phyloP scores from a whole-genome alignment of 2,888 invertebrate genomes.

The Stenichneumon culpator region DNA sequence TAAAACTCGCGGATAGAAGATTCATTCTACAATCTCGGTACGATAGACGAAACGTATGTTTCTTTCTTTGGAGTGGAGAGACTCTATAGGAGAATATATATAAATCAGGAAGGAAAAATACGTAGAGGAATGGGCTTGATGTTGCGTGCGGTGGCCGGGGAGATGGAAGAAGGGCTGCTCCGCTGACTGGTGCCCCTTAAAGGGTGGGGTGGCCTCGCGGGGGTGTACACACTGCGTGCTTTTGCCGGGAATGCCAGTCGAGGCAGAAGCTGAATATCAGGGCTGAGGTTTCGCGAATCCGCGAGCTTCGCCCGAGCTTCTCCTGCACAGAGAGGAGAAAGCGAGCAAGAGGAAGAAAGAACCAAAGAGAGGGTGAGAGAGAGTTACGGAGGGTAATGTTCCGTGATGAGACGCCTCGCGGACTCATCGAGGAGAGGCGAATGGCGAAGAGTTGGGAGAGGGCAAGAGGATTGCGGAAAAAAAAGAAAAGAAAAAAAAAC shows the following conservation, averaged over 20 bases:
- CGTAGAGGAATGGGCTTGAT: slow-evolving; percentile 80
- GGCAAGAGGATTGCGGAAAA: slow-evolving; percentile 66
- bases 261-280: slow-evolving; percentile 61
- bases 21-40: background rate
- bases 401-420: slow-evolving; percentile 84
- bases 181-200: slow-evolving; percentile 51
- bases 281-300: slow-evolving; percentile 62
- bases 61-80: slow-evolving; percentile 1
- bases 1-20: background rate
- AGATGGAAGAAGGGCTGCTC: slow-evolving; percentile 77
- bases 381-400: slow-evolving; percentile 81
- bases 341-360: slow-evolving; percentile 8
- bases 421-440: slow-evolving; percentile 75
- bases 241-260: slow-evolving; percentile 57
- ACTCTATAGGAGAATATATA: slow-evolving; percentile 23
- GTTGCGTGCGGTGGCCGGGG: slow-evolving; percentile 76
- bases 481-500: slow-evolving; percentile 55
- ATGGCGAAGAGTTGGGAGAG: slow-evolving; percentile 57
- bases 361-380: slow-evolving; percentile 32
- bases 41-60: slow-evolving; percentile 16
- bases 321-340: slow-evolving; percentile 36
- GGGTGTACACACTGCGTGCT: slow-evolving; percentile 36
- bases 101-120: slow-evolving; percentile 72
- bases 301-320: slow-evolving; percentile 53
- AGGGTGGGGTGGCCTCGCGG: slow-evolving; percentile 40